Evolutionary conservation across 2,113 vertebrate species (phyloP).

Genomic region (Neodontobutis hainanensis): DNA sequence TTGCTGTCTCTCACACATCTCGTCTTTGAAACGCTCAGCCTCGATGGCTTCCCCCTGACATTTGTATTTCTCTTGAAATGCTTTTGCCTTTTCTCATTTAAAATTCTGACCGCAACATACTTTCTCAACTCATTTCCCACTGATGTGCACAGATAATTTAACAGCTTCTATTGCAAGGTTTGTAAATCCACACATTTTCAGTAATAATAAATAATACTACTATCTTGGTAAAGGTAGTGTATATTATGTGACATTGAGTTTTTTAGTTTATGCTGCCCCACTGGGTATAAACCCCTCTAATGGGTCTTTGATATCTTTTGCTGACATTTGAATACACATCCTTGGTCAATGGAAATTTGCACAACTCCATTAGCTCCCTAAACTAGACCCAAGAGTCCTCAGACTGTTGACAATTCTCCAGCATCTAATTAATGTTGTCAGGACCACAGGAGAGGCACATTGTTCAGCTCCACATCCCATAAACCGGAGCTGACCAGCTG

Average conservation of each 20-base stretch:
- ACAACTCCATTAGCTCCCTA: neutral
- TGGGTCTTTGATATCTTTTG: conserved; percentile 4
- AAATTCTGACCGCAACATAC: conserved; percentile 21
- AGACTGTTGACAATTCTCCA: neutral
- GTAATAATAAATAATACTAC: too few species aligned
- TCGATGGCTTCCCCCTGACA: conserved; percentile 17
- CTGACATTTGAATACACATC: neutral
- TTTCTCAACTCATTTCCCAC: neutral
- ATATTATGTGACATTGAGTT: neutral
- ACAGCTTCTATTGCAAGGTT: too few species aligned
- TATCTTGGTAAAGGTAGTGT: too few species aligned
- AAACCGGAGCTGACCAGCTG: neutral
- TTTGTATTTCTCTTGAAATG: conserved; percentile 40
- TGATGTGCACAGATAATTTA: neutral
- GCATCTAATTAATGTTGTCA: neutral
- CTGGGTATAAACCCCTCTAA: conserved; percentile 1
- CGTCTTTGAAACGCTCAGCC: conserved; percentile 4
- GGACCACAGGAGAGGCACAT: neutral
- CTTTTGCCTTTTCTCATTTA: conserved; percentile 8
- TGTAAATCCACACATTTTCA: too few species aligned
- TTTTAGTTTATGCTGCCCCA: neutral
- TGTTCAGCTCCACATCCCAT: neutral
- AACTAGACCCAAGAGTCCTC: neutral
- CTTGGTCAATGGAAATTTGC: too few species aligned
- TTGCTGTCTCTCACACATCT: conserved; percentile 30